Evolutionary conservation across 2,888 invertebrate species (phyloP).

Genomic region (Tetragonisca angustula): DNA sequence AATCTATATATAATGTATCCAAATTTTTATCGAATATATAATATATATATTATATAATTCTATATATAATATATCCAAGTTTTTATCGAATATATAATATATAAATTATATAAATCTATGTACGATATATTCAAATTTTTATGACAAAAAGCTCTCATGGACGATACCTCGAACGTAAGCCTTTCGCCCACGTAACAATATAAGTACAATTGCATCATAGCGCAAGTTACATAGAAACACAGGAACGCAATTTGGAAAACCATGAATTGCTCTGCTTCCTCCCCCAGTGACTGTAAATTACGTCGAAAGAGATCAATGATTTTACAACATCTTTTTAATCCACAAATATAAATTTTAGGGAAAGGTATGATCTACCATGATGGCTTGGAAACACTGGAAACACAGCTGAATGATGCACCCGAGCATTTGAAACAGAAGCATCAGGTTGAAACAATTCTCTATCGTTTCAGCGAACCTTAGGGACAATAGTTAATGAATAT

Average conservation of each 20-base stretch:
- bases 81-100: too few species aligned
- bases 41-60: too few species aligned
- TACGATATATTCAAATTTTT: too few species aligned
- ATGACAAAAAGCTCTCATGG: not conserved
- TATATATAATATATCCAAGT: too few species aligned
- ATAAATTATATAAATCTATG: too few species aligned
- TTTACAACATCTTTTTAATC: too few species aligned
- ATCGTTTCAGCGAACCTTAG: slow-evolving; percentile 69
- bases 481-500: not conserved
- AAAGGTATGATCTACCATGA: slow-evolving; percentile 59
- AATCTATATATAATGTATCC: not conserved
- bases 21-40: too few species aligned
- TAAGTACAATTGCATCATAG: slow-evolving; percentile 69
- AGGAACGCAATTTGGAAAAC: slow-evolving; percentile 47
- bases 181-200: slow-evolving; percentile 74
- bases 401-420: slow-evolving; percentile 72
- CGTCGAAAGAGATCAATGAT: too few species aligned
- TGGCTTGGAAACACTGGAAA: slow-evolving; percentile 72
- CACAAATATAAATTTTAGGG: not conserved
- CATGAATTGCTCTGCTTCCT: slow-evolving; percentile 1
- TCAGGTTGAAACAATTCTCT: slow-evolving; percentile 72
- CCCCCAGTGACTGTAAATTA: slow-evolving; percentile 39
- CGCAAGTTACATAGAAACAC: slow-evolving; percentile 51
- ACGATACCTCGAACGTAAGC: slow-evolving; percentile 57
- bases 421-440: slow-evolving; percentile 73